Percentiles rank a stretch among this genome's conserved stretches.
Evolutionary conservation across 1,140 invertebrate genomes (phyloP).

Genomic region (Drosophila fuyamai): DNA sequence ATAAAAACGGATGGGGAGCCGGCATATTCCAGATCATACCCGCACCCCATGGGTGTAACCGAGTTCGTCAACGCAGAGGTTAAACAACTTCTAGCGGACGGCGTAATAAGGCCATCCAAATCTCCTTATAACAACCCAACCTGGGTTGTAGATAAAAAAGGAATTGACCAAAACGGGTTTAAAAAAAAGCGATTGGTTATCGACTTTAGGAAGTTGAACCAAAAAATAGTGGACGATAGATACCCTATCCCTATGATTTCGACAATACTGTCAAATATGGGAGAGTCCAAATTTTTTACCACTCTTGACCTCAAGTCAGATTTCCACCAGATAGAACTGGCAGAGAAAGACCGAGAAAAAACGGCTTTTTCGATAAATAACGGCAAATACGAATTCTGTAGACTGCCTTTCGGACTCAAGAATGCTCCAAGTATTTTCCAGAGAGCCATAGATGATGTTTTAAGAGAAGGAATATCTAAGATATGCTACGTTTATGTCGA

Average conservation of each 20-base stretch:
- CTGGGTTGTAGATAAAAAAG: conserved; percentile 7
- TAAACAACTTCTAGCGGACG: background rate
- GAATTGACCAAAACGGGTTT: background rate
- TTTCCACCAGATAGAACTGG: too few species aligned
- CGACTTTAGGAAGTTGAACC: background rate
- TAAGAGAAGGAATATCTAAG: background rate
- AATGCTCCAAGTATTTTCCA: conserved; percentile 20
- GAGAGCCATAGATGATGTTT: conserved; percentile 16
- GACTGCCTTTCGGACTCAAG: conserved; percentile 1
- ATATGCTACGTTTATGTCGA: conserved; percentile 8
- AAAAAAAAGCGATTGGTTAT: conserved; percentile 6
- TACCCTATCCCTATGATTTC: conserved; percentile 16
- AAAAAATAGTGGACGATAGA: background rate
- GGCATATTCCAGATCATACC: too few species aligned
- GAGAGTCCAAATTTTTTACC: background rate
- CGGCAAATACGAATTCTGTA: conserved; percentile 8
- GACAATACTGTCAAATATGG: conserved; percentile 7
- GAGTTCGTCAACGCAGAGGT: too few species aligned
- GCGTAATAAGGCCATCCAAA: background rate
- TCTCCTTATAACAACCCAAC: conserved; percentile 1
- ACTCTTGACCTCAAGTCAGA: too few species aligned
- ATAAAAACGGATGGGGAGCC: too few species aligned
- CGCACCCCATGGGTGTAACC: too few species aligned
- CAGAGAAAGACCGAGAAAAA: background rate
- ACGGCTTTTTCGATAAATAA: too few species aligned